Evolutionary conservation across 35 echinoderm and acorn worm genomes (phyloP).

Genomic region (Chiridota heheva): DNA sequence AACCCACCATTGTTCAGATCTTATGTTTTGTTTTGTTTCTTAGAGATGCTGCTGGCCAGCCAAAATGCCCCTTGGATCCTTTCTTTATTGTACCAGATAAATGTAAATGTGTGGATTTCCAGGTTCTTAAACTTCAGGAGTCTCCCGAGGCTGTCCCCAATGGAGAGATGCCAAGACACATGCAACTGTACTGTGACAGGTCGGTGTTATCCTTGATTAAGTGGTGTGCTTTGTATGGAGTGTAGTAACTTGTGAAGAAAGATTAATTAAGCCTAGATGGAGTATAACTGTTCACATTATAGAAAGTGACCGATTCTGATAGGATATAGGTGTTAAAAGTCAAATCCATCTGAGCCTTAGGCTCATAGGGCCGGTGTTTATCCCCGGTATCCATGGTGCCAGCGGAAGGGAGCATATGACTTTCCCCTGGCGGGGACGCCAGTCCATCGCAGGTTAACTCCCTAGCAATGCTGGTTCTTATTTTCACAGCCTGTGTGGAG

Average conservation of each 20-base stretch:
- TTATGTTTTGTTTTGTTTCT: constrained; percentile 3
- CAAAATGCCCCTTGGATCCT: constrained; percentile 92
- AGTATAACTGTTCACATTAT: too few species aligned
- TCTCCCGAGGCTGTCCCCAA: constrained; percentile 95
- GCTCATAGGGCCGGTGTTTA: too few species aligned
- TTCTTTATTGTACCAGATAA: constrained; percentile 99
- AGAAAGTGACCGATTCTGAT: too few species aligned
- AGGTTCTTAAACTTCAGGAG: constrained; percentile 93
- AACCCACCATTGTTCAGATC: too few species aligned
- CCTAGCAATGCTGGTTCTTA: too few species aligned
- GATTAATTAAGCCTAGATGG: not conserved
- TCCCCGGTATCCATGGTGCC: too few species aligned
- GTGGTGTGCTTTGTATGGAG: constrained; percentile 5
- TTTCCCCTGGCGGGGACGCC: too few species aligned
- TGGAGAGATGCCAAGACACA: constrained; percentile 93
- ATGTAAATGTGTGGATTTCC: constrained; percentile 97
- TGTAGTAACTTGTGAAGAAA: not conserved
- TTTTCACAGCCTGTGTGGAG: too few species aligned
- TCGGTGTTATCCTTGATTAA: constrained; percentile 12
- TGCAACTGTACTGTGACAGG: constrained; percentile 99
- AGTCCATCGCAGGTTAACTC: too few species aligned
- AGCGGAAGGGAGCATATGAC: too few species aligned
- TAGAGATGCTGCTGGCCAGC: constrained; percentile 86
- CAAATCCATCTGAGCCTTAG: too few species aligned
- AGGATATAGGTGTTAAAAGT: too few species aligned